Evolutionary conservation across 2,797 vertebrate species (phyloP).

Genomic region (Cynopterus sphinx): DNA sequence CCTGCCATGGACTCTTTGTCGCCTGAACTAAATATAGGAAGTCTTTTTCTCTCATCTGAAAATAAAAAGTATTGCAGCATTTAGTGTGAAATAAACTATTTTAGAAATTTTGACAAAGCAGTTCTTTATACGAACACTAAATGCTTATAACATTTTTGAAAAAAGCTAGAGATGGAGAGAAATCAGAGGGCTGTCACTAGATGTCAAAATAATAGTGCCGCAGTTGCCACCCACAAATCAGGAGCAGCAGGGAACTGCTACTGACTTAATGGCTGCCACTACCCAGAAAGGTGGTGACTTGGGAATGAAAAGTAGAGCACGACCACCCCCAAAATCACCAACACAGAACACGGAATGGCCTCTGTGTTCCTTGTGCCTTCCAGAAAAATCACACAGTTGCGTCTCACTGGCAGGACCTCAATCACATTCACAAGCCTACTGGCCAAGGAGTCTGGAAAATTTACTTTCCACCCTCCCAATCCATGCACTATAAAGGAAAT

Average conservation of each 20-base stretch:
- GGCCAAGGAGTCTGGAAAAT: neutral
- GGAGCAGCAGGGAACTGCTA: neutral
- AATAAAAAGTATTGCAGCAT: neutral
- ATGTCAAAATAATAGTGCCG: neutral
- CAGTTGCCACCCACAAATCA: neutral
- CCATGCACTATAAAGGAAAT: neutral
- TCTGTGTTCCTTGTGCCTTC: neutral
- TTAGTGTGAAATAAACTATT: neutral
- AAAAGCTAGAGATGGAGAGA: neutral
- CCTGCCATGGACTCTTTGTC: neutral
- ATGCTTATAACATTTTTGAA: neutral
- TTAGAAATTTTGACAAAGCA: neutral
- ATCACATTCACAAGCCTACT: neutral
- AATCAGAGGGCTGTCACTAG: neutral
- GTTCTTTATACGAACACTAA: neutral
- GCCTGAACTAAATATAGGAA: neutral
- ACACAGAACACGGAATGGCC: neutral
- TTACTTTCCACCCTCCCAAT: neutral
- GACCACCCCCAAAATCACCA: neutral
- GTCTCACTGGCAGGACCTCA: neutral
- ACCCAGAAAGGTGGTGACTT: neutral
- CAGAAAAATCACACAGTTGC: neutral
- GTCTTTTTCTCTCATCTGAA: neutral
- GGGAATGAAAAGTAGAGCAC: neutral
- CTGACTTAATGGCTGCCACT: neutral